A percentile compares a stretch with the other conserved stretches of the same genome.
Conservation (phyloP, 2,888 invertebrate genomes). For the Sphaeridia pumilis region DNA sequence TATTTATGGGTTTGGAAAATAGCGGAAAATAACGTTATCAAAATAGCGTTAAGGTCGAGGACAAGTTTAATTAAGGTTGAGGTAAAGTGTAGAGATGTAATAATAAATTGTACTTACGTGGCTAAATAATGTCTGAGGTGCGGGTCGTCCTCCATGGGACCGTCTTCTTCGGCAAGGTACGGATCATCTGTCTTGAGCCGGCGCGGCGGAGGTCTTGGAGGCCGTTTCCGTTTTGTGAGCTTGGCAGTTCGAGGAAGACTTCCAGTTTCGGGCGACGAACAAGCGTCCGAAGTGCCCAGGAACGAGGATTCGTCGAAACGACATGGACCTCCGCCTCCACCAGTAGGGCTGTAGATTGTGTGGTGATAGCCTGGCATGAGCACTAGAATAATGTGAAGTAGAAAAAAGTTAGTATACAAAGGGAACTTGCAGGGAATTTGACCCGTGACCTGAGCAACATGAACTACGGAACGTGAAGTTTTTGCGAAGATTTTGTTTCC, state of each 20-base stretch:
- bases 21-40: too few species aligned
- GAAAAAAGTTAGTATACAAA: too few species aligned
- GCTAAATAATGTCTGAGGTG: constrained; percentile 35
- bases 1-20: too few species aligned
- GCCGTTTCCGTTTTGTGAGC: constrained; percentile 35
- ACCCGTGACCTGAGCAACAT: too few species aligned
- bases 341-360: constrained; percentile 34
- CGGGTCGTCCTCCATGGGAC: constrained; percentile 30
- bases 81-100: too few species aligned
- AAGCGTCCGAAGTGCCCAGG: constrained; percentile 34
- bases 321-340: constrained; percentile 31
- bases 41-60: too few species aligned
- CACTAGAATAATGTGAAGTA: not conserved
- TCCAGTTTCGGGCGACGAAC: constrained; percentile 36
- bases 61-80: too few species aligned
- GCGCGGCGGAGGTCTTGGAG: constrained; percentile 35
- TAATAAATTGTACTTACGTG: constrained; percentile 23
- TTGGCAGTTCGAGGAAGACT: constrained; percentile 35
- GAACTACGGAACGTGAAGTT: too few species aligned
- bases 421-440: too few species aligned
- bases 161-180: constrained; percentile 32
- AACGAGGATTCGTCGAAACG: constrained; percentile 35
- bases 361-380: constrained; percentile 29
- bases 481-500: too few species aligned
- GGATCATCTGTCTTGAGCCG: constrained; percentile 35